Evolutionary conservation across 2,888 invertebrate genomes (phyloP).

Genomic region (Tipula vernalis): DNA sequence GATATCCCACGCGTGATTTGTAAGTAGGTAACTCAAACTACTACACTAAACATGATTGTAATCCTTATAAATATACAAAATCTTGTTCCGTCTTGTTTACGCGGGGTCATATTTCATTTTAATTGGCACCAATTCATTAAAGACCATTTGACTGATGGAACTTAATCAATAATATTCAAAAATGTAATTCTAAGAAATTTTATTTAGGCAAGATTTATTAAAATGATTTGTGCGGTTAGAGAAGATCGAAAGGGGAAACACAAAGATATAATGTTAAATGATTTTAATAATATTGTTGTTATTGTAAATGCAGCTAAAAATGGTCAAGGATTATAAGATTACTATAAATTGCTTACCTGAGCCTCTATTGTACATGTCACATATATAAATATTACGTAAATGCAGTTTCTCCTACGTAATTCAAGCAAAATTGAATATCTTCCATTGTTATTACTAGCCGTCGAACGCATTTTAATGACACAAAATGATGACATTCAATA

Average conservation of each 20-base stretch:
- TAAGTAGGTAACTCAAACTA: not conserved
- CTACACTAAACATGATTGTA: not conserved
- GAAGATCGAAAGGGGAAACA: not conserved
- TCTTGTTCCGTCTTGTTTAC: not conserved
- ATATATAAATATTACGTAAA: not conserved
- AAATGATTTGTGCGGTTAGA: not conserved
- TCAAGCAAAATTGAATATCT: not conserved
- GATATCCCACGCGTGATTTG: not conserved
- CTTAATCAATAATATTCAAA: not conserved
- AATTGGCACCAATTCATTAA: not conserved
- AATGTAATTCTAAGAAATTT: not conserved
- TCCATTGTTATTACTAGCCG: not conserved
- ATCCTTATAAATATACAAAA: not conserved
- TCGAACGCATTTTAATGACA: not conserved
- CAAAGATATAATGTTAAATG: not conserved
- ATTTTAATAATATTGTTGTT: not conserved
- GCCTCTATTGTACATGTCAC: not conserved
- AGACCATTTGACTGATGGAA: not conserved
- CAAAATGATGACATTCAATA: not conserved
- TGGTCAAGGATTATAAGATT: not conserved
- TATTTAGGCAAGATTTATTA: not conserved
- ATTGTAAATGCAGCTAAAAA: not conserved
- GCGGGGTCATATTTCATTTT: not conserved
- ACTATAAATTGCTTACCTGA: not conserved
- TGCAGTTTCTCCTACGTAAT: not conserved